Evolutionary conservation across 1,140 invertebrate species (phyloP).

Genomic region (Zaprionus gabonicus): DNA sequence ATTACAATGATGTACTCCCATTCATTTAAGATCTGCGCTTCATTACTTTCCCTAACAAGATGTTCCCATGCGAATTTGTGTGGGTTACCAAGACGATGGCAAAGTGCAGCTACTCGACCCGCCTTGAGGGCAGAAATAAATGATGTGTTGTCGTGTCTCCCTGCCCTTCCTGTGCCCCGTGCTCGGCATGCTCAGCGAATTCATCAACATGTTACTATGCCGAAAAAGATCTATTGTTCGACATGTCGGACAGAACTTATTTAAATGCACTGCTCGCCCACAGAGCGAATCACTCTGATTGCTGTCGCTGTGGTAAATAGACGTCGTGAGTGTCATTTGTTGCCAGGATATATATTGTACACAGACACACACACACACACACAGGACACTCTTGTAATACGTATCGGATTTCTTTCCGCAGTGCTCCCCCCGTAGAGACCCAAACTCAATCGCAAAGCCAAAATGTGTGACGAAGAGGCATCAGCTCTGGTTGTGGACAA

Average conservation of each 20-base stretch:
- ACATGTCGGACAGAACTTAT: slow-evolving; percentile 71
- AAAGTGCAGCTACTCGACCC: not conserved
- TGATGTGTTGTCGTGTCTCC: slow-evolving; percentile 27
- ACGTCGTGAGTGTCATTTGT: slow-evolving; percentile 69
- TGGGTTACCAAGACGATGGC: not conserved
- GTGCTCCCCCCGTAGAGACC: slow-evolving; percentile 51
- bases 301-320: slow-evolving; percentile 79
- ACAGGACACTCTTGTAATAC: slow-evolving; percentile 8
- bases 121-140: slow-evolving; percentile 31
- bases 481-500: slow-evolving; percentile 95
- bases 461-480: slow-evolving; percentile 91
- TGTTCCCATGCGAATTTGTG: not conserved
- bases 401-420: slow-evolving; percentile 35
- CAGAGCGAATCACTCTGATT: slow-evolving; percentile 79
- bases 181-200: slow-evolving; percentile 40
- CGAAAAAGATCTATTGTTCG: slow-evolving; percentile 67
- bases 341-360: slow-evolving; percentile 38
- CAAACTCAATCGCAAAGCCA: slow-evolving; percentile 68
- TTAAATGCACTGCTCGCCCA: slow-evolving; percentile 62
- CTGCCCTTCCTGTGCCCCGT: not conserved
- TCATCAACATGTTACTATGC: slow-evolving; percentile 78
- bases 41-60: not conserved
- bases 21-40: not conserved
- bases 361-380: not conserved
- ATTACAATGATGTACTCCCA: not conserved